phyloP scores from a whole-genome alignment of 2,113 vertebrate genomes.

The Tor tambroides region DNA sequence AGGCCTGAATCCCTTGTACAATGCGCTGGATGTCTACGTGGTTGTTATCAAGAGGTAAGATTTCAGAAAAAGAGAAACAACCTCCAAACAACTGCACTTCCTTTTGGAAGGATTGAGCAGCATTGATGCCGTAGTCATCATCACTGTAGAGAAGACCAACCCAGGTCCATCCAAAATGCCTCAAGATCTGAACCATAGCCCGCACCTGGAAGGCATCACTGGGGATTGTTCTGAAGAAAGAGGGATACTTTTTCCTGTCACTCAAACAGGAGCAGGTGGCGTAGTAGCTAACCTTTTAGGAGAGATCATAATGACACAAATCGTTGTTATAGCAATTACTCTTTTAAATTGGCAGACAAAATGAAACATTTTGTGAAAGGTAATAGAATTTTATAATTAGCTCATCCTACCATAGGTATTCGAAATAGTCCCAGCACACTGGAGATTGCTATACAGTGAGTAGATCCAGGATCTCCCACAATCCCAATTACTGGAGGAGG shows the following conservation, averaged over 20 bases:
- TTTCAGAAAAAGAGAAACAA: conserved; percentile 51
- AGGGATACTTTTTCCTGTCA: conserved; percentile 56
- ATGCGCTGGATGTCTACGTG: conserved; percentile 16
- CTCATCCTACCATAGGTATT: conserved; percentile 63
- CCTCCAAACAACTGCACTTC: conserved; percentile 45
- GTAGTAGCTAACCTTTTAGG: conserved; percentile 65
- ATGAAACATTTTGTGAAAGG: neutral
- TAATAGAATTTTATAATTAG: neutral
- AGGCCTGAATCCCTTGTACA: conserved; percentile 28
- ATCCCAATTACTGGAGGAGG: conserved; percentile 39
- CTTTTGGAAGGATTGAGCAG: conserved; percentile 44
- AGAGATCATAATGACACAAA: neutral
- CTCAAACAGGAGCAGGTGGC: conserved; percentile 67
- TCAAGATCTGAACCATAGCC: conserved; percentile 54
- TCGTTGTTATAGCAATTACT: neutral
- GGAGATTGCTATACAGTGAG: conserved; percentile 66
- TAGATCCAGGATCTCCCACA: conserved; percentile 66
- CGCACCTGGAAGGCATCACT: conserved; percentile 60
- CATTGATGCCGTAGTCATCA: conserved; percentile 57
- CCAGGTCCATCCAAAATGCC: conserved; percentile 59
- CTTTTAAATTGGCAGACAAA: neutral
- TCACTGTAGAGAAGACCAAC: conserved; percentile 47
- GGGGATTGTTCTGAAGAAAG: conserved; percentile 53
- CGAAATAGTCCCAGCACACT: conserved; percentile 62
- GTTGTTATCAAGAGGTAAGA: conserved; percentile 47